A percentile compares a stretch with the other conserved stretches of the same genome.
Conservation (phyloP, 2,888 invertebrate genomes). For the Zygogramma bicolorata region DNA sequence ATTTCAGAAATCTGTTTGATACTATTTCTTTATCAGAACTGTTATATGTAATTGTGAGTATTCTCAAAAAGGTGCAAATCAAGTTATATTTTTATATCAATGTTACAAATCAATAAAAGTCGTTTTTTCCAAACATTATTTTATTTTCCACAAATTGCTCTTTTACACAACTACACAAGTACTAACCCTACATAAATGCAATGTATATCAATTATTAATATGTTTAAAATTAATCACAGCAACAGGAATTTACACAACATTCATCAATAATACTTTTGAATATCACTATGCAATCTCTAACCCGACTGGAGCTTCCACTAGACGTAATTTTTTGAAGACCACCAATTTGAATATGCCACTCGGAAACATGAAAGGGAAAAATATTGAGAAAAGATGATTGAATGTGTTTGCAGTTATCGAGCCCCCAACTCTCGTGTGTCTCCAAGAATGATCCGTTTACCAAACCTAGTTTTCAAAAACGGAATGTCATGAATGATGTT, state of each 20-base stretch:
- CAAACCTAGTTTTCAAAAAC: too few relatives aligned
- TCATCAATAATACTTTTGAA: constrained; percentile 52
- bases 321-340: too few relatives aligned
- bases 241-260: constrained; percentile 67
- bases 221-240: constrained; percentile 67
- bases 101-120: not conserved
- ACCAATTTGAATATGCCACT: too few relatives aligned
- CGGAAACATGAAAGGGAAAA: too few relatives aligned
- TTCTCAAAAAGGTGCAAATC: not conserved
- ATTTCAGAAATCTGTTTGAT: too few relatives aligned
- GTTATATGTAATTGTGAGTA: too few relatives aligned
- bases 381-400: too few relatives aligned
- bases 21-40: too few relatives aligned
- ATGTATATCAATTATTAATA: constrained; percentile 55
- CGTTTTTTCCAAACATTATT: constrained; percentile 41
- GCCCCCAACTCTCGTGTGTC: too few relatives aligned
- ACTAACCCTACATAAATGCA: constrained; percentile 59
- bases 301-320: constrained; percentile 1
- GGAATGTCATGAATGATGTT: too few relatives aligned
- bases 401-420: too few relatives aligned
- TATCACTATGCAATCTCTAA: constrained; percentile 56
- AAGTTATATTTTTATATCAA: constrained; percentile 2
- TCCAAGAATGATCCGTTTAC: too few relatives aligned
- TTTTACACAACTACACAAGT: constrained; percentile 66
- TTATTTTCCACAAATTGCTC: constrained; percentile 64